These are phyloP conservation scores for Spialia ferax DNA, from an alignment of 2,888 invertebrate genomes.

Conservation along the genomic window DNA sequence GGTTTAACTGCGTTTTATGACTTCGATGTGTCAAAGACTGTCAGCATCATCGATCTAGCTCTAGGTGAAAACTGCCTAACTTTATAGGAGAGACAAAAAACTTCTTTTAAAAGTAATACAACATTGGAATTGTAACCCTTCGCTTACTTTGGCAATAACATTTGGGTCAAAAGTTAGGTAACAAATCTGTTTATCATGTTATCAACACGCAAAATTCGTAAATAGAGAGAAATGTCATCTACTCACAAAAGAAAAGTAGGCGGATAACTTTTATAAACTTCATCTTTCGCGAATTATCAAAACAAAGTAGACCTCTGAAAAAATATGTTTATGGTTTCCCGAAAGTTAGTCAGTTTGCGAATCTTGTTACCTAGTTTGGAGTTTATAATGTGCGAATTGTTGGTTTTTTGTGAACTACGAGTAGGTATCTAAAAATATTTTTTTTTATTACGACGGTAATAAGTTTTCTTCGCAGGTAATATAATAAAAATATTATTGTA, in stretches of 20 bases:
- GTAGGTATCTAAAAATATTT: neutral
- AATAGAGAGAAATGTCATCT: neutral
- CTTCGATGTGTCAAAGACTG: no score
- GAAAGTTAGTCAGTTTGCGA: neutral
- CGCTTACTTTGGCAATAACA: neutral
- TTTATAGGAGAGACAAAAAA: no score
- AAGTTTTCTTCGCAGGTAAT: no score
- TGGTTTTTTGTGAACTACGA: slow-evolving; percentile 8
- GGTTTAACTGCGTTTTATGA: no score
- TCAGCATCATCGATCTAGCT: no score
- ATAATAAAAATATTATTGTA: no score
- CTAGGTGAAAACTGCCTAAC: no score
- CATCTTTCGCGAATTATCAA: slow-evolving; percentile 9
- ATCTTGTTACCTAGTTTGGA: neutral
- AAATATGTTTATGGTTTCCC: slow-evolving; percentile 7
- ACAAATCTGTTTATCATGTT: neutral
- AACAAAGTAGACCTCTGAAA: neutral
- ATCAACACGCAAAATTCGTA: slow-evolving; percentile 1
- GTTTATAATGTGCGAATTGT: slow-evolving; percentile 5
- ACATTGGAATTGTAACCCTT: no score
- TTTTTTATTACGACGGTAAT: no score
- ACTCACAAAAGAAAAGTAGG: neutral
- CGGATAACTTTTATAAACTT: neutral
- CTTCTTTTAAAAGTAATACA: no score
- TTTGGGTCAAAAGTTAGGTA: neutral